Conservation (phyloP, 2,888 invertebrate genomes). For the Tachina grossa region DNA sequence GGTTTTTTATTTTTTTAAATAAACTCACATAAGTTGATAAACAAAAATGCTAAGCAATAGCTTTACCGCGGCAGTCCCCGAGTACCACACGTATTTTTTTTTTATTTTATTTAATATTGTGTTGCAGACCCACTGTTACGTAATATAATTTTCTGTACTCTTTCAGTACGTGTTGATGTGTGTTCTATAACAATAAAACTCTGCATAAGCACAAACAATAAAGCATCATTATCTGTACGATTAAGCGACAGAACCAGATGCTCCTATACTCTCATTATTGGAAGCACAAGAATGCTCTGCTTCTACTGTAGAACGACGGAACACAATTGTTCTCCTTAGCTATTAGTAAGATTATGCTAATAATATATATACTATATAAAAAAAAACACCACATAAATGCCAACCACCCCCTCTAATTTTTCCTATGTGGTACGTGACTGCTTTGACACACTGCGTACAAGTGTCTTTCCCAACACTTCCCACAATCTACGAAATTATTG, state of each 20-base stretch:
- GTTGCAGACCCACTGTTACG: background rate
- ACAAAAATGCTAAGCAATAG: no score
- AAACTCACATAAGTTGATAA: no score
- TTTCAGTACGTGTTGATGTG: constrained; percentile 25
- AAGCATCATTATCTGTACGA: constrained; percentile 74
- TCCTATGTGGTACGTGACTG: constrained; percentile 34
- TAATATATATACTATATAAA: constrained; percentile 11
- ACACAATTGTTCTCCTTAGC: constrained; percentile 12
- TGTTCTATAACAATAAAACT: constrained; percentile 66
- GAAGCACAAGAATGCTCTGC: background rate
- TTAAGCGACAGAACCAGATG: constrained; percentile 73
- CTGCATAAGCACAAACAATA: constrained; percentile 73
- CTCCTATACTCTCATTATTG: constrained; percentile 50
- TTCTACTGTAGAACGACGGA: background rate
- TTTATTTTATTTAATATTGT: background rate
- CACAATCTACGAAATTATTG: constrained; percentile 37
- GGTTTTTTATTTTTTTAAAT: no score
- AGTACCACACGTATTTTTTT: no score
- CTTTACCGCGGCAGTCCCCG: no score
- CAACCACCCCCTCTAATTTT: background rate
- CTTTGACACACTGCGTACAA: constrained; percentile 52
- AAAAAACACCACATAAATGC: constrained; percentile 31
- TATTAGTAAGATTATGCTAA: constrained; percentile 71
- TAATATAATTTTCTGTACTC: background rate
- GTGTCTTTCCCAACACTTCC: constrained; percentile 3